phyloP scores from a whole-genome alignment of 1,140 invertebrate genomes.

The Sesamia nonagrioides region DNA sequence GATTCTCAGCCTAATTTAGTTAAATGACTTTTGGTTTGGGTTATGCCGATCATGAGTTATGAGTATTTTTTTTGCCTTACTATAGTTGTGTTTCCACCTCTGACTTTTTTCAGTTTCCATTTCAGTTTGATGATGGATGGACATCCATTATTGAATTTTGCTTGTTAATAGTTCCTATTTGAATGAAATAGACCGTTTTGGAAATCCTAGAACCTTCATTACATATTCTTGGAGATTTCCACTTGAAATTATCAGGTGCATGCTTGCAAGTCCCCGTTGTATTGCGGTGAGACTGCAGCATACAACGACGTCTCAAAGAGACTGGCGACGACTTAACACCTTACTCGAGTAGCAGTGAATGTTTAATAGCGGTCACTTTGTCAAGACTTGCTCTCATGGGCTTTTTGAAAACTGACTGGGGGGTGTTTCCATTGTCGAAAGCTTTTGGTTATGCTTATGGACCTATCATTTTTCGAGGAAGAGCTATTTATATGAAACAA shows the following conservation, averaged over 20 bases:
- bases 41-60: no score
- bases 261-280: not conserved
- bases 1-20: no score
- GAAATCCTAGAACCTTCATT: not conserved
- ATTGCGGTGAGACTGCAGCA: not conserved
- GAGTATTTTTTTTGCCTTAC: no score
- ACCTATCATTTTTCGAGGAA: no score
- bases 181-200: no score
- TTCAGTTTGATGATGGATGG: no score
- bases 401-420: slow-evolving; percentile 67
- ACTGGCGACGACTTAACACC: slow-evolving; percentile 66
- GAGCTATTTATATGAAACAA: no score
- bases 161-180: no score
- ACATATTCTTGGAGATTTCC: slow-evolving; percentile 26
- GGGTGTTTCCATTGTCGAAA: slow-evolving; percentile 60
- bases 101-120: no score
- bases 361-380: slow-evolving; percentile 85
- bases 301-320: slow-evolving; percentile 44
- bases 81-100: no score
- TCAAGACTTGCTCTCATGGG: slow-evolving; percentile 53
- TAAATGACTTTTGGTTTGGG: no score
- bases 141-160: no score
- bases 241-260: slow-evolving; percentile 43
- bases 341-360: slow-evolving; percentile 75
- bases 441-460: not conserved